Percentiles rank a stretch among this genome's conserved stretches.
Evolutionary conservation across 2,888 invertebrate genomes (phyloP).

Genomic region (Polyploca ridens): DNA sequence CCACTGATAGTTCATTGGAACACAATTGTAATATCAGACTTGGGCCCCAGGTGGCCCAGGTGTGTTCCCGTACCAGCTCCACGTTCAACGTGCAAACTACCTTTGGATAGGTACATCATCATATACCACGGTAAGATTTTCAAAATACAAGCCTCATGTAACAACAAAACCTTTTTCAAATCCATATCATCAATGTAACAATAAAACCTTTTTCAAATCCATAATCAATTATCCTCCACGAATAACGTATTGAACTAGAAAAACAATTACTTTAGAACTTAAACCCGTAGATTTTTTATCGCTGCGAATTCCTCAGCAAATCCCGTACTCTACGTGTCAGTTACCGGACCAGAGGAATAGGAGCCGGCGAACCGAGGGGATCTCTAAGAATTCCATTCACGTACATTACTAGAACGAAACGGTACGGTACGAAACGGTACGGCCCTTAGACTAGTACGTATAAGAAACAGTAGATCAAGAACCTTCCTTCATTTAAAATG

Average conservation of each 20-base stretch:
- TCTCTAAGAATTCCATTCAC: conserved; percentile 13
- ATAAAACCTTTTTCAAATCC: background rate
- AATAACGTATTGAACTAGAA: conserved; percentile 6
- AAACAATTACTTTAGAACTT: conserved; percentile 9
- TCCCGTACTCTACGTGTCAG: conserved; percentile 13
- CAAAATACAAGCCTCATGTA: no score
- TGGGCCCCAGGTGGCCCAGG: no score
- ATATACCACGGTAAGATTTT: no score
- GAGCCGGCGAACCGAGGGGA: conserved; percentile 3
- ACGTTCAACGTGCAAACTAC: no score
- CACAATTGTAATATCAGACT: no score
- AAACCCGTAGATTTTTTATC: background rate
- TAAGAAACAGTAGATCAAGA: background rate
- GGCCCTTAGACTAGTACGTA: background rate
- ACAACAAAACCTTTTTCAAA: no score
- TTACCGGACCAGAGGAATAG: conserved; percentile 11
- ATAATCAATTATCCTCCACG: background rate
- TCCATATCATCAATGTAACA: no score
- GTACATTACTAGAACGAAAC: conserved; percentile 15
- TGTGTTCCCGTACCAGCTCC: no score
- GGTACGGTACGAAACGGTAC: no score
- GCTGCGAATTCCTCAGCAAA: conserved; percentile 3
- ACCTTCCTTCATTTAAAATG: no score
- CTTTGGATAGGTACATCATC: no score
- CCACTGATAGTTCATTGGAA: no score